Conservation (phyloP, 2,113 vertebrate species). For the Neogobius melanostomus region DNA sequence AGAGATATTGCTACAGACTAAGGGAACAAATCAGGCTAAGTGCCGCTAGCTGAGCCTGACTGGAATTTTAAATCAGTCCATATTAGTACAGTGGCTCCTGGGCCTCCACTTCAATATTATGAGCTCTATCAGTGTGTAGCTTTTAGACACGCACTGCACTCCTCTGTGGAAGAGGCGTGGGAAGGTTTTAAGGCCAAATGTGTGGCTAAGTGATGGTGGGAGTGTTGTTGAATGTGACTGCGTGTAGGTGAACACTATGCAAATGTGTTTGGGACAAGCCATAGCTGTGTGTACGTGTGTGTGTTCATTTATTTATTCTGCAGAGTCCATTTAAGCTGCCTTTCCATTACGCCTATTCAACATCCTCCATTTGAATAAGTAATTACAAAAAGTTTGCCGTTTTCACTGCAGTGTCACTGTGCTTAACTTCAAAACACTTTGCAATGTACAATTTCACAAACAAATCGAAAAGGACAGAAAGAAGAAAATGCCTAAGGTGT, state of each 20-base stretch:
- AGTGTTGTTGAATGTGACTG: slow-evolving; percentile 37
- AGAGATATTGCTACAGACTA: slow-evolving; percentile 39
- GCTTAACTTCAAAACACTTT: not conserved
- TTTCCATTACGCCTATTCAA: slow-evolving; percentile 22
- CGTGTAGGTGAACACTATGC: slow-evolving; percentile 30
- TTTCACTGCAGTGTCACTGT: not conserved
- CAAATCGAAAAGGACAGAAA: not conserved
- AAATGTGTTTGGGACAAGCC: slow-evolving; percentile 8
- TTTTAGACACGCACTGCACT: slow-evolving; percentile 47
- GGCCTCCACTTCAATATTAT: slow-evolving; percentile 22
- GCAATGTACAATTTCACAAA: not conserved
- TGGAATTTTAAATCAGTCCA: slow-evolving; percentile 57
- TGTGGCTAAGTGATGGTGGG: slow-evolving; percentile 41
- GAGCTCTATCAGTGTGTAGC: slow-evolving; percentile 28
- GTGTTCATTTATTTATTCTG: slow-evolving; percentile 1
- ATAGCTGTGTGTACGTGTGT: slow-evolving; percentile 24
- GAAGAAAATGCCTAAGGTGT: not conserved
- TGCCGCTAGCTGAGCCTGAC: slow-evolving; percentile 61
- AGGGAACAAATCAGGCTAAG: slow-evolving; percentile 70
- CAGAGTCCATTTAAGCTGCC: slow-evolving; percentile 20
- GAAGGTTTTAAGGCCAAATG: slow-evolving; percentile 54
- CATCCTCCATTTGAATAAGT: slow-evolving; percentile 41
- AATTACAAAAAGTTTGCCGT: slow-evolving; percentile 30
- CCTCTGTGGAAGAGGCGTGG: slow-evolving; percentile 39
- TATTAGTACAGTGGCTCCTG: slow-evolving; percentile 17